Conservation (phyloP, 2,797 vertebrate species). For the Liparis tanakae region DNA sequence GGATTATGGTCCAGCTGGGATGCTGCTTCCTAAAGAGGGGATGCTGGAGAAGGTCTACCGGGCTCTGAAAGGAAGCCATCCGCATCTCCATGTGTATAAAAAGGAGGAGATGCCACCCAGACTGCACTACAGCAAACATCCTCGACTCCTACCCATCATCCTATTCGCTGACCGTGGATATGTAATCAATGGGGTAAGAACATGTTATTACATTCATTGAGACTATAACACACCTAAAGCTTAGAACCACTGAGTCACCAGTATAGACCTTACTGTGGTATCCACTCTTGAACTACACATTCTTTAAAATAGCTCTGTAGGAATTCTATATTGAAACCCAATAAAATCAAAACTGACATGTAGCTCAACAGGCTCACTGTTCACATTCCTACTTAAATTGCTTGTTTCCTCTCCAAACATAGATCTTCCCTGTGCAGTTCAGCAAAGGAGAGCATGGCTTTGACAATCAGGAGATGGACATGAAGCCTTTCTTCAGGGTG, state of each 20-base stretch:
- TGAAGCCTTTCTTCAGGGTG: slow-evolving; percentile 90
- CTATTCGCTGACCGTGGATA: slow-evolving; percentile 78
- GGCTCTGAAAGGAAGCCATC: slow-evolving; percentile 83
- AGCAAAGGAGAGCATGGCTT: slow-evolving; percentile 88
- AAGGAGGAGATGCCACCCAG: slow-evolving; percentile 84
- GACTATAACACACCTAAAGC: not conserved
- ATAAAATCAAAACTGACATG: not conserved
- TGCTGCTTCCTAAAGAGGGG: slow-evolving; percentile 88
- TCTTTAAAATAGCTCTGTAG: not conserved
- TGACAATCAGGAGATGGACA: slow-evolving; percentile 82
- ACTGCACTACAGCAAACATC: slow-evolving; percentile 80
- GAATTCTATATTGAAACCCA: not conserved
- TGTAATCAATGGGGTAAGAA: slow-evolving; percentile 74
- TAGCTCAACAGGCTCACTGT: not conserved
- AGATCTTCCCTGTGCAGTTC: slow-evolving; percentile 81
- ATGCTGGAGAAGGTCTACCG: slow-evolving; percentile 84
- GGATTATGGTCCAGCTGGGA: slow-evolving; percentile 86
- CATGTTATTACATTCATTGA: not conserved
- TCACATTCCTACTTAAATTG: not conserved
- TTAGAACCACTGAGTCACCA: not conserved
- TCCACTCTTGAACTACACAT: too few relatives aligned
- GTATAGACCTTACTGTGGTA: not conserved
- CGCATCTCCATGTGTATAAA: slow-evolving; percentile 86
- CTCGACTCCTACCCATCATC: slow-evolving; percentile 57
- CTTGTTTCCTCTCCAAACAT: slow-evolving; percentile 49